phyloP scores from a whole-genome alignment of 1,140 invertebrate genomes.

The Caerostris darwini region DNA sequence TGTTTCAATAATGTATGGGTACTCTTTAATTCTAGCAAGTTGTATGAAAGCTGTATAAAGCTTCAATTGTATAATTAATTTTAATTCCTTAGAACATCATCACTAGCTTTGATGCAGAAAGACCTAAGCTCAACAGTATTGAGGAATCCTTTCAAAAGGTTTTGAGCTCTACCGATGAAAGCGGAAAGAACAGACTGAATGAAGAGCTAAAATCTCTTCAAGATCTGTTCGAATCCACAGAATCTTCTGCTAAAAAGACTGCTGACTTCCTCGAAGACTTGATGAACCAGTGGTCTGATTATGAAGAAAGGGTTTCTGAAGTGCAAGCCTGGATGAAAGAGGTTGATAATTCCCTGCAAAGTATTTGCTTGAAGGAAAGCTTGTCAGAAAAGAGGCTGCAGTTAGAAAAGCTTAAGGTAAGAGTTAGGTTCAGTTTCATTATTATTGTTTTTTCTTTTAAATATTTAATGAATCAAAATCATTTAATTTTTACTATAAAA shows the following conservation, averaged over 20 bases:
- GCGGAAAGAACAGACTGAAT: constrained; percentile 92
- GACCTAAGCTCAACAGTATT: constrained; percentile 90
- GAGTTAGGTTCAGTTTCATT: neutral
- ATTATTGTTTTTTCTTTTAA: neutral
- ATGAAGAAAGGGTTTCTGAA: constrained; percentile 92
- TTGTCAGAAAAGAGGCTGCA: constrained; percentile 92
- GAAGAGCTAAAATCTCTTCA: constrained; percentile 81
- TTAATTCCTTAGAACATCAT: constrained; percentile 86
- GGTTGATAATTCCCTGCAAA: constrained; percentile 92
- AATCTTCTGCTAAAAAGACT: constrained; percentile 83
- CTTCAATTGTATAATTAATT: neutral
- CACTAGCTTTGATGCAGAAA: constrained; percentile 91
- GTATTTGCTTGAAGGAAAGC: constrained; percentile 92
- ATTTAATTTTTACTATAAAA: neutral
- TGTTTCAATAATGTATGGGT: too few relatives aligned
- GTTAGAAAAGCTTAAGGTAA: constrained; percentile 88
- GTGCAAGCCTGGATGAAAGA: constrained; percentile 94
- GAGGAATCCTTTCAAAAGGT: constrained; percentile 92
- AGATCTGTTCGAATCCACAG: constrained; percentile 86
- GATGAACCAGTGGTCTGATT: constrained; percentile 94
- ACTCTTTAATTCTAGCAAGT: too few relatives aligned
- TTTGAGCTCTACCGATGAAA: constrained; percentile 91
- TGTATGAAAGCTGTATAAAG: too few relatives aligned
- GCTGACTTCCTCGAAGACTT: constrained; percentile 90
- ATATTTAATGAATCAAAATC: neutral